A percentile compares a stretch with the other conserved stretches of the same genome.
Evolutionary conservation across 2,113 vertebrate species (phyloP).

Genomic region (Actenoides lindsayi): DNA sequence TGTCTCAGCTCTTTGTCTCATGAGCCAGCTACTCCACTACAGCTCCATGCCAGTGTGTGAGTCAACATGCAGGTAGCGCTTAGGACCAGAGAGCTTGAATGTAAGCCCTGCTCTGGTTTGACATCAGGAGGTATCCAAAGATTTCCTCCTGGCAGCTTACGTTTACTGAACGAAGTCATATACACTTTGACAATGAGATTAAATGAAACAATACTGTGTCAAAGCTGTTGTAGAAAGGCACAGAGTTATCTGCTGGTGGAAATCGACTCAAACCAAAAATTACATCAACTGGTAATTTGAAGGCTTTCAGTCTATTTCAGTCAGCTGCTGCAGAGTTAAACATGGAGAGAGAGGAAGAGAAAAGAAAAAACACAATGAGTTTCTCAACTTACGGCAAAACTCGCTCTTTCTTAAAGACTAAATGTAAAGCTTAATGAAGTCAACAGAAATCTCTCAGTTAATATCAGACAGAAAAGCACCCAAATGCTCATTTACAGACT

Average conservation of each 20-base stretch:
- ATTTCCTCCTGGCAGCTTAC: neutral
- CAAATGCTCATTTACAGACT: neutral
- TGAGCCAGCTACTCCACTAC: neutral
- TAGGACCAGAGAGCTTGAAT: too few relatives aligned
- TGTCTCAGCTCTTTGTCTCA: neutral
- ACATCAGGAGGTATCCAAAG: neutral
- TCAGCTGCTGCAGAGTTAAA: neutral
- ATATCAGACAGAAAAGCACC: neutral
- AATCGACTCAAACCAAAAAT: neutral
- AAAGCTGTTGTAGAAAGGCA: neutral
- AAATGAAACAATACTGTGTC: neutral
- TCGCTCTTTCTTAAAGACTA: neutral
- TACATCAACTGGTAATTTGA: neutral
- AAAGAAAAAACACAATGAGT: accelerated
- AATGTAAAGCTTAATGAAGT: neutral
- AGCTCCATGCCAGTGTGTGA: neutral
- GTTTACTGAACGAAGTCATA: accelerated
- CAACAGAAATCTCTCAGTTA: neutral
- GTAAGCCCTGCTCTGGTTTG: neutral
- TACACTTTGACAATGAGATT: neutral
- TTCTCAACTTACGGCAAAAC: neutral
- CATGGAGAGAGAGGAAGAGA: neutral
- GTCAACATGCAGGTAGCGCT: neutral
- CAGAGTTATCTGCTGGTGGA: neutral
- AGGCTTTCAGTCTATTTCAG: neutral